Conservation (phyloP, 1,140 invertebrate species). For the Heliconius hermathena region DNA sequence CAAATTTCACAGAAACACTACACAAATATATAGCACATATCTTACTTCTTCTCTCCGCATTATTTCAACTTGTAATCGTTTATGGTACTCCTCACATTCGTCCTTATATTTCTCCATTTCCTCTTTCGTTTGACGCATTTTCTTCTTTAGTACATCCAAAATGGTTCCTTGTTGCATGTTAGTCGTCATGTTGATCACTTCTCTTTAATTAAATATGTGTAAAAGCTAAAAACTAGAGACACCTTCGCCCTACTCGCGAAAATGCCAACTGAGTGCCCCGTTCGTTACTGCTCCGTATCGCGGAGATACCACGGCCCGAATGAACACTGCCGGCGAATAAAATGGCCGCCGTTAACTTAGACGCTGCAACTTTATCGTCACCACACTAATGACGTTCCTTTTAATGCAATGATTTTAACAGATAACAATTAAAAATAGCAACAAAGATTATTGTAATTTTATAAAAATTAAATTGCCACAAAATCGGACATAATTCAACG, state of each 20-base stretch:
- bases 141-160: conserved; percentile 98
- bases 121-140: conserved; percentile 99
- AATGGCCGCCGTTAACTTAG: conserved; percentile 77
- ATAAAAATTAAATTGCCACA: conserved; percentile 48
- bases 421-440: conserved; percentile 41
- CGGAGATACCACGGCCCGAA: conserved; percentile 77
- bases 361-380: conserved; percentile 67
- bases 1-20: conserved; percentile 60
- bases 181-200: conserved; percentile 88
- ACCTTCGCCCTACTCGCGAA: conserved; percentile 78
- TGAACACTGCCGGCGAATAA: conserved; percentile 80
- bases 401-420: conserved; percentile 42
- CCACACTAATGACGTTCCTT: conserved; percentile 52
- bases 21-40: conserved; percentile 69
- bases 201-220: conserved; percentile 56
- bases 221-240: conserved; percentile 77
- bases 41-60: conserved; percentile 97
- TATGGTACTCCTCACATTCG: conserved; percentile 95
- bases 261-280: conserved; percentile 78
- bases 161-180: conserved; percentile 92
- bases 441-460: conserved; percentile 37
- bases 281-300: conserved; percentile 74
- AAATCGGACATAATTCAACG: conserved; percentile 54
- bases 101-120: conserved; percentile 99
- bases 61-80: conserved; percentile 94